Conservation (phyloP, 37 sponge, comb jelly and placozoan genomes). For the Halisarca cf. caerulea region DNA sequence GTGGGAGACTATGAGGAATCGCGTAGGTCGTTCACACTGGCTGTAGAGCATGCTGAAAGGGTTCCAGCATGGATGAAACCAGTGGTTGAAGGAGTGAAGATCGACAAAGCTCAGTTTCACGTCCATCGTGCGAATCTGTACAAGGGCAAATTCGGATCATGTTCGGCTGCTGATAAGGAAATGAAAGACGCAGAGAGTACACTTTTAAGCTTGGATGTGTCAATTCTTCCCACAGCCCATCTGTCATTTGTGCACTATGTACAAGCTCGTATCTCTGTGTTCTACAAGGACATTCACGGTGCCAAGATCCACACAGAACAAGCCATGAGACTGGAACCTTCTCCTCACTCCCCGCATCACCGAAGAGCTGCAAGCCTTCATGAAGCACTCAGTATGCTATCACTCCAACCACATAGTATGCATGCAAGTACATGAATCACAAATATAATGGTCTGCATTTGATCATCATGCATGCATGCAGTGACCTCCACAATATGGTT, state of each 20-base stretch:
- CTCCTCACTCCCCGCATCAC: too few species aligned
- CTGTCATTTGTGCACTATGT: slow-evolving; percentile 5
- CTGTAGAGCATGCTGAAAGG: background rate
- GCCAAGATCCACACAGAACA: background rate
- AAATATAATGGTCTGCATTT: background rate
- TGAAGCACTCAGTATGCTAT: too few species aligned
- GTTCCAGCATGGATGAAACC: slow-evolving; percentile 10
- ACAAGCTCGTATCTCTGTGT: background rate
- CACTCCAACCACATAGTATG: too few species aligned
- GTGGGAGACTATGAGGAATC: slow-evolving; percentile 16
- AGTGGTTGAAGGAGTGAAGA: background rate
- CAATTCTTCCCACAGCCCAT: background rate
- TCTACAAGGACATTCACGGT: background rate
- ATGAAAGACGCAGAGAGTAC: background rate
- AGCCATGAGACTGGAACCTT: too few species aligned
- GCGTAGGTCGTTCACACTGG: background rate
- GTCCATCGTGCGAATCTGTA: background rate
- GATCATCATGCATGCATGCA: background rate
- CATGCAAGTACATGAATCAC: too few species aligned
- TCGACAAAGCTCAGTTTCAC: background rate
- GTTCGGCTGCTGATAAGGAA: background rate
- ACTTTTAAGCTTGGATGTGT: background rate
- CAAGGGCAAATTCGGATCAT: background rate
- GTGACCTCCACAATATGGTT: too few species aligned
- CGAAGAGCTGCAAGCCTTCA: too few species aligned